These are phyloP conservation scores for Neodiprion lecontei DNA, from an alignment of 1,140 invertebrate species.

Conservation along the genomic window DNA sequence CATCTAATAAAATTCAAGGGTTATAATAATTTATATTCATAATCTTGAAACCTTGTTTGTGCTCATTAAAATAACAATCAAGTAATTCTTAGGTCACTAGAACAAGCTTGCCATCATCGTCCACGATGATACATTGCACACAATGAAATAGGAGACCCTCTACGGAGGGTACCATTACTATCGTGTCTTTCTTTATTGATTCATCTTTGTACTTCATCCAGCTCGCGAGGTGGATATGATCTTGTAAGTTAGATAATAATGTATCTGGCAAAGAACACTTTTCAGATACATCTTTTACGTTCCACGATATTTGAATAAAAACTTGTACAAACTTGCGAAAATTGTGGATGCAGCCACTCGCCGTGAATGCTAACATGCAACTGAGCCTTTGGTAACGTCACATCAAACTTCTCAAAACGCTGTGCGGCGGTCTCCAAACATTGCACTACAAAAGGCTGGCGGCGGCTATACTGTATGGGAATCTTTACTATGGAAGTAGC, in stretches of 20 bases:
- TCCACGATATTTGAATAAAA: neutral
- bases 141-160: neutral
- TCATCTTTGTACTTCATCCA: neutral
- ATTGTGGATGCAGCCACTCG: neutral
- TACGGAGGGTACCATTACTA: neutral
- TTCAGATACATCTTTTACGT: neutral
- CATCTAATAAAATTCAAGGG: neutral
- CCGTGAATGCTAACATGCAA: neutral
- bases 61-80: neutral
- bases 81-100: neutral
- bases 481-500: no score
- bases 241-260: neutral
- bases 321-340: neutral
- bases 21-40: conserved; percentile 4
- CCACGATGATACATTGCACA: neutral
- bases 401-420: neutral
- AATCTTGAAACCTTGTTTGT: neutral
- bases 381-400: neutral
- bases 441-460: no score
- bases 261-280: neutral
- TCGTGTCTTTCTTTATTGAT: neutral
- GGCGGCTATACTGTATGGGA: no score
- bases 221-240: conserved; percentile 2
- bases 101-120: neutral
- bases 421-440: no score